Percentiles rank a stretch among this genome's conserved stretches.
phyloP scores from a whole-genome alignment of 1,140 invertebrate genomes.

The Brachionus paranguensis region DNA sequence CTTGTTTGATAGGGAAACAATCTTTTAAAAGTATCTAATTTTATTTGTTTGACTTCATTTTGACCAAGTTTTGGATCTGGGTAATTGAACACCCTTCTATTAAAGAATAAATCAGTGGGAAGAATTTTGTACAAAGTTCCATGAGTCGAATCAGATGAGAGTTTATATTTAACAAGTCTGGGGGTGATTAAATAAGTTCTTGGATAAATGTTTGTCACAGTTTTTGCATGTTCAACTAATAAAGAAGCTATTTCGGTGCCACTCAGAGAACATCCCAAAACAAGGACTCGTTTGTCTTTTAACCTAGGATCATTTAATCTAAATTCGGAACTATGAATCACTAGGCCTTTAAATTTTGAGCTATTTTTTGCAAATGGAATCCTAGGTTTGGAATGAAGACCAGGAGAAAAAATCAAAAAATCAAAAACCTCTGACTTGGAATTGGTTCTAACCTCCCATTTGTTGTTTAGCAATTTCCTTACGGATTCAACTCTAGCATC shows the following conservation, averaged over 20 bases:
- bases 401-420: neutral
- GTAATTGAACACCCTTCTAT: neutral
- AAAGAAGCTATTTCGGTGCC: conserved; percentile 2
- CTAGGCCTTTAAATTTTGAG: neutral
- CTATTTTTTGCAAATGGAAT: neutral
- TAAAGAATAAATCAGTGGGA: conserved; percentile 11
- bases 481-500: neutral
- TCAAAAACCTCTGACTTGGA: neutral
- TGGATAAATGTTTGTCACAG: neutral
- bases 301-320: neutral
- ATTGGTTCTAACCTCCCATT: neutral
- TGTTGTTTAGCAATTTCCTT: neutral
- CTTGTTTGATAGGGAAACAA: neutral
- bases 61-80: neutral
- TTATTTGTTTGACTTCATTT: neutral
- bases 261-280: conserved; percentile 17
- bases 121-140: neutral
- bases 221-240: neutral
- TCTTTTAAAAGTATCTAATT: neutral
- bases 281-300: neutral
- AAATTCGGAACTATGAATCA: conserved; percentile 27
- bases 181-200: neutral
- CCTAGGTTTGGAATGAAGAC: neutral
- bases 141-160: neutral
- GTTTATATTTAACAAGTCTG: neutral